A percentile compares a stretch with the other conserved stretches of the same genome.
Evolutionary conservation across 30 jellyfish, hydroid and myxozoan genomes (phyloP).

Genomic region (Nemopilema nomurai): DNA sequence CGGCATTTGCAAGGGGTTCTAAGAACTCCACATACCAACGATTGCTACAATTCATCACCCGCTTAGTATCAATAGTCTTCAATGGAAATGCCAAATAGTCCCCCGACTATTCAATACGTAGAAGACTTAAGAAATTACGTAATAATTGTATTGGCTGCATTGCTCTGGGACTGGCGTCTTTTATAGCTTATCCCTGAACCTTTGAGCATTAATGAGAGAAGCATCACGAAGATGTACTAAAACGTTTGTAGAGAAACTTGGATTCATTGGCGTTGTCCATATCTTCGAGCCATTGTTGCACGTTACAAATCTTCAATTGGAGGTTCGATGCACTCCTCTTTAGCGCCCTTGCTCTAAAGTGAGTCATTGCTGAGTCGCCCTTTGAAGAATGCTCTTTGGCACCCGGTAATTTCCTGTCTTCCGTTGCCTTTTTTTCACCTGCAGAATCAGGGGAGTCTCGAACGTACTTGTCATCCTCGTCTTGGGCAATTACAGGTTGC

Average conservation of each 20-base stretch:
- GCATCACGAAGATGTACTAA: background rate
- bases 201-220: background rate
- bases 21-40: too few species aligned
- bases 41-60: too few species aligned
- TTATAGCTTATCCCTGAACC: background rate
- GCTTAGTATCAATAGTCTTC: too few species aligned
- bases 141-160: too few species aligned
- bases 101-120: too few species aligned
- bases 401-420: background rate
- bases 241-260: background rate
- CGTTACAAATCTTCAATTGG: conserved; percentile 22
- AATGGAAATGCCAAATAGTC: too few species aligned
- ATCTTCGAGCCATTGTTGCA: conserved; percentile 46
- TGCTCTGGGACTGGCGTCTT: too few species aligned
- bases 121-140: too few species aligned
- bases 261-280: background rate
- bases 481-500: background rate
- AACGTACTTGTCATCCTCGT: background rate
- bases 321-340: conserved; percentile 22
- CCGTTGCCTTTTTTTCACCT: background rate
- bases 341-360: background rate
- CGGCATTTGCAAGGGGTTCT: too few species aligned
- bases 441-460: background rate
- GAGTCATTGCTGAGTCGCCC: background rate
- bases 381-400: background rate